Base-by-base conservation (phyloP, 1,140 invertebrate genomes). In the Telenomus remus region DNA sequence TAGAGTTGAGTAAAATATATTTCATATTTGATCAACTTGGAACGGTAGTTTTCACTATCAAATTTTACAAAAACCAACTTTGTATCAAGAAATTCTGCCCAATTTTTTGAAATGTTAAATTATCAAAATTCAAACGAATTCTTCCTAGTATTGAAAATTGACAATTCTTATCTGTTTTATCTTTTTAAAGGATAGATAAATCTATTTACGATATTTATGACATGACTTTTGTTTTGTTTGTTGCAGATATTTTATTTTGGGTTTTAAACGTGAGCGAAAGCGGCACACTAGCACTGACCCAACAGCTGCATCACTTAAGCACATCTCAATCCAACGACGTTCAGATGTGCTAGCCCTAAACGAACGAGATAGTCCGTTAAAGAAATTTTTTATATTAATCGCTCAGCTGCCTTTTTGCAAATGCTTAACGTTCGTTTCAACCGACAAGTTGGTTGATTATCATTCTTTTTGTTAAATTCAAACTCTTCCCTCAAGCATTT, bases 221-320 rank as follows among this genome's bases (percentile, higher is more conserved):
- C 7, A 27, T 49, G 2, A 49, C 1, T 4, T 49, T 49, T 50
- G n/a, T 75, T 60, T 89, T 89, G 60, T 27, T 27, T 27, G n/a
- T n/a, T n/a, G n/a, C 80, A 92, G 93, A 94, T 74, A 85, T 90
- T 48, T 92, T 94, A 76, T 93, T 92, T 91, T 89, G 92, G 54
- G 91, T 94, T 59, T 84, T 94, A 64, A 89, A 88, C 19, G 93
- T 94, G 15, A 92, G 89, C 43, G 91, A 93, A 81, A 90, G 89
- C 61, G 92, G 93, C 13, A 90, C 93, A 37, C 80, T 93, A 48
- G 91, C 91, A 53, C 84, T 94, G 7, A 94, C 93, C 61, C 92
- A 94, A 81, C 92, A 94, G 78, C 85, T 94, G 78, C 89, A 91
- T 76, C 85, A 90, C 63, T 86, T 91, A 77, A 90, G 87, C 82